phyloP scores from a whole-genome alignment of 2,888 invertebrate genomes.

The Hirtodrosophila trivittata region DNA sequence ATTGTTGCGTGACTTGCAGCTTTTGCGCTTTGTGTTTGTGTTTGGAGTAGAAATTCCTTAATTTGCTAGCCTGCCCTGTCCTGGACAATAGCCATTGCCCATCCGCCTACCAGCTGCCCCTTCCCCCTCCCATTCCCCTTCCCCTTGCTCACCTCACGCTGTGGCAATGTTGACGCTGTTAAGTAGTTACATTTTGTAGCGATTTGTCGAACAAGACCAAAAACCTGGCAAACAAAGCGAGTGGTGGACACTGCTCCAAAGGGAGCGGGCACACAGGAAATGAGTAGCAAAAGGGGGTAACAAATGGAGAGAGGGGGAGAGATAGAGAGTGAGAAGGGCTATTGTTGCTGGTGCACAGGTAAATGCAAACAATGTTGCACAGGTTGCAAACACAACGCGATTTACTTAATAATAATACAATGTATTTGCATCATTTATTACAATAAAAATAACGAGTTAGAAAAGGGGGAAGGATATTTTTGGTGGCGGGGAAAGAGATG shows the following conservation, averaged over 20 bases:
- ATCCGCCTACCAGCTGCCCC: neutral
- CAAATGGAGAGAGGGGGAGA: neutral
- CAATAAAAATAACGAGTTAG: too few species aligned
- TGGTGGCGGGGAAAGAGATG: too few species aligned
- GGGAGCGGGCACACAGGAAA: constrained; percentile 2
- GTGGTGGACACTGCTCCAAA: neutral
- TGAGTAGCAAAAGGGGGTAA: constrained; percentile 2
- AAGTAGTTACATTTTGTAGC: constrained; percentile 78
- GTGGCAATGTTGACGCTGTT: constrained; percentile 69
- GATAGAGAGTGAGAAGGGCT: neutral
- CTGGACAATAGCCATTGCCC: neutral
- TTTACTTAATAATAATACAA: too few species aligned
- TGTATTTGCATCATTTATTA: too few species aligned
- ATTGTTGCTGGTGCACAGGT: constrained; percentile 5
- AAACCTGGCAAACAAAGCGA: constrained; percentile 17
- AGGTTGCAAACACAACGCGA: constrained; percentile 16
- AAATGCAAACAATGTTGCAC: constrained; percentile 40
- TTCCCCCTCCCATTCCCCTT: neutral
- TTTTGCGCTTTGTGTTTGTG: constrained; percentile 63
- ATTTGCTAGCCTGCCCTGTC: constrained; percentile 60
- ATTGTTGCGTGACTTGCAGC: constrained; percentile 81
- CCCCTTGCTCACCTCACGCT: neutral
- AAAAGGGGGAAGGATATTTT: too few species aligned
- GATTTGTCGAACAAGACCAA: constrained; percentile 70
- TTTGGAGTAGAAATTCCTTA: constrained; percentile 71